A percentile compares a stretch with the other conserved stretches of the same genome.
Evolutionary conservation across 2,113 vertebrate genomes (phyloP).

Genomic region (Procavia capensis): DNA sequence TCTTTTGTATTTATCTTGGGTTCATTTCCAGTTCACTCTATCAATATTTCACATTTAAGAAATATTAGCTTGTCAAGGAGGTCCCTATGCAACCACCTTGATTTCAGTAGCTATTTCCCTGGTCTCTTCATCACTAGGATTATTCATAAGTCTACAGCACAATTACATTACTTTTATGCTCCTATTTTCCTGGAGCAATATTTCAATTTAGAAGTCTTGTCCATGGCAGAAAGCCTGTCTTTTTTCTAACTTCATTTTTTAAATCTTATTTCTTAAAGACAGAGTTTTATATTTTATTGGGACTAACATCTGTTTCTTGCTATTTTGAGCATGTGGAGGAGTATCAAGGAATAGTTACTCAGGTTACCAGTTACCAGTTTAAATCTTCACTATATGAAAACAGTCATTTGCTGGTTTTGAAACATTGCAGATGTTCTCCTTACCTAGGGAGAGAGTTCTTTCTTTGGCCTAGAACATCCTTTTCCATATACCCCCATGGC

Average conservation of each 20-base stretch:
- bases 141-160: not conserved
- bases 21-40: not conserved
- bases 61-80: not conserved
- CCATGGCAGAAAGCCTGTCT: not conserved
- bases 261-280: not conserved
- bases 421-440: not conserved
- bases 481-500: not conserved
- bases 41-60: not conserved
- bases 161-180: not conserved
- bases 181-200: not conserved
- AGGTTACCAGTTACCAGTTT: not conserved
- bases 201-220: not conserved
- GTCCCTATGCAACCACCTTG: not conserved
- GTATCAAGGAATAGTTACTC: accelerated
- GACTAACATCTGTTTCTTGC: not conserved
- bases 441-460: not conserved
- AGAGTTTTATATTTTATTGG: not conserved
- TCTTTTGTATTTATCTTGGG: not conserved
- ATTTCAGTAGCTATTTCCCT: not conserved
- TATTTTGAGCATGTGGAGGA: not conserved
- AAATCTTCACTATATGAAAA: not conserved
- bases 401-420: not conserved
- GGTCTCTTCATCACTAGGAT: not conserved
- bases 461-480: not conserved
- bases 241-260: not conserved